Conservation (phyloP, 2,797 vertebrate species). For the Sebastes baramenuke region DNA sequence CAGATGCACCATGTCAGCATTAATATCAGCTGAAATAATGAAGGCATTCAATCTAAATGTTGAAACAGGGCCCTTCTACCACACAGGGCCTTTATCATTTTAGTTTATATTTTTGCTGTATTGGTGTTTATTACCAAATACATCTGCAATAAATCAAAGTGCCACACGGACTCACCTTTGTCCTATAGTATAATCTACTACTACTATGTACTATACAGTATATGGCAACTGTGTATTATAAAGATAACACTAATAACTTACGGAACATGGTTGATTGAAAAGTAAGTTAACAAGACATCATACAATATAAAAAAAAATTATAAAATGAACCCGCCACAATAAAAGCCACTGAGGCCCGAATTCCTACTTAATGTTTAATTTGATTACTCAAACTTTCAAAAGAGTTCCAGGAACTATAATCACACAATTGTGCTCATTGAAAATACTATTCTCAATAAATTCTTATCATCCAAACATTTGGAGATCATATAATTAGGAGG, state of each 20-base stretch:
- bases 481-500: neutral
- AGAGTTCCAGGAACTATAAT: neutral
- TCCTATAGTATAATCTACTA: neutral
- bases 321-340: neutral
- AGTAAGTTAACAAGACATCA: neutral
- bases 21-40: neutral
- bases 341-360: neutral
- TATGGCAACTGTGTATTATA: neutral
- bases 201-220: neutral
- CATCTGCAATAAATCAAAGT: neutral
- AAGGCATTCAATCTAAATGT: neutral
- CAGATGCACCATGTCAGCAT: neutral
- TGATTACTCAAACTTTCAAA: neutral
- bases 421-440: neutral
- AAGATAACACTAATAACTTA: neutral
- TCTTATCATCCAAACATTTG: slow-evolving; percentile 9
- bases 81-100: neutral
- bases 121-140: neutral
- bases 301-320: neutral
- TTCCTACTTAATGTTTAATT: neutral
- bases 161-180: neutral
- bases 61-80: neutral
- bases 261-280: neutral
- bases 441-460: neutral
- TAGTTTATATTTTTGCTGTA: neutral